Evolutionary conservation across 2,888 invertebrate species (phyloP).

Genomic region (Villa cingulata): DNA sequence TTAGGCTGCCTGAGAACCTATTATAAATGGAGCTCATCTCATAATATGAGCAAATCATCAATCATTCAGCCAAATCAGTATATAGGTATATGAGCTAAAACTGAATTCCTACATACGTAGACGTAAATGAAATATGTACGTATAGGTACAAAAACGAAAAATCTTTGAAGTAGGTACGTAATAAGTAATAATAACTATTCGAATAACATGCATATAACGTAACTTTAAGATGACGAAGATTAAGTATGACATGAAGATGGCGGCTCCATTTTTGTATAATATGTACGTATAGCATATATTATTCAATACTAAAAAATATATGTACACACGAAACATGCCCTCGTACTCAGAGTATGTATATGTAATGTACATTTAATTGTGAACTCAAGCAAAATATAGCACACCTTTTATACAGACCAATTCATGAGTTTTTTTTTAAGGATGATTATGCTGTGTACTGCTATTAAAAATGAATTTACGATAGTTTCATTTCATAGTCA

Average conservation of each 20-base stretch:
- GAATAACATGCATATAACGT: not conserved
- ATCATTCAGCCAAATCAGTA: constrained; percentile 14
- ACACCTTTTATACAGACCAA: not conserved
- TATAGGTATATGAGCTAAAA: constrained; percentile 1
- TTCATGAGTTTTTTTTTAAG: not conserved
- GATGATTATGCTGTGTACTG: constrained; percentile 12
- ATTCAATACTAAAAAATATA: no score
- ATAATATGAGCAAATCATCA: constrained; percentile 15
- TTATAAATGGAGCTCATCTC: constrained; percentile 14
- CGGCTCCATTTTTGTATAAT: not conserved
- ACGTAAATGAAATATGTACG: no score
- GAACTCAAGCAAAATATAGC: not conserved
- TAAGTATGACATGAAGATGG: constrained; percentile 17
- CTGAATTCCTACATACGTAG: not conserved
- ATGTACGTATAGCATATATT: not conserved
- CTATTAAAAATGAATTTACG: constrained; percentile 15
- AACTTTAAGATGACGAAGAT: constrained; percentile 10
- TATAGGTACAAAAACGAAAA: not conserved
- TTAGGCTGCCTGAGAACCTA: not conserved
- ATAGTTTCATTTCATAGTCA: constrained; percentile 4
- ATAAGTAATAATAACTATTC: no score
- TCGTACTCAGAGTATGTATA: not conserved
- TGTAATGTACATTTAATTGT: not conserved
- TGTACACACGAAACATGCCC: no score
- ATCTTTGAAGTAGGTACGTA: constrained; percentile 10